Evolutionary conservation across 2,113 vertebrate species (phyloP), one percentile per base, ranked within the genome.

Genomic region (Crotalus horridus): DNA sequence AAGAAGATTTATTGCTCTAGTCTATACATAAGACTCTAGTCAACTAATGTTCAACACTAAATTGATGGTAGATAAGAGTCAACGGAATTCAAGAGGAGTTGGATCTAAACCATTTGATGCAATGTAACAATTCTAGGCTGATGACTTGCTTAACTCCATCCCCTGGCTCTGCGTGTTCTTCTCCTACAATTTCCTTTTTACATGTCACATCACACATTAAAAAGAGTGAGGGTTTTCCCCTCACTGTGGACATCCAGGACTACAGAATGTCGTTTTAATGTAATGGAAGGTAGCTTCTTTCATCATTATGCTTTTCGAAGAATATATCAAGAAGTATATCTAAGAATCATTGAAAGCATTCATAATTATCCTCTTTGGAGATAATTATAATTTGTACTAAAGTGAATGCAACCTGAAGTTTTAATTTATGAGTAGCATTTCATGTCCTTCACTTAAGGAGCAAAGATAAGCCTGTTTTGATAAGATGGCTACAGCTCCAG

Each of bases 351-450:
- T 74, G 87, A 29, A 88, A 53, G 17, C 51, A 55, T 33, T 69
- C 61, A 92, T 23, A 11, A 56, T 74, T 24, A 81, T 56, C 61
- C 17, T 39, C 61, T 58, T 23, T 54, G 21, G 64, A 81, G 53
- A 39, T 58, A 92, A 92, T 92, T 56, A 54, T 81, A 92, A 89
- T 92, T 9, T 56, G 89, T n/a, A 24, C 4, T 54, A 5, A 74
- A 48, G 26, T 46, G 69, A 86, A 90, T 59, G 26, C 55, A 86
- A 39, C 93, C 94, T 89, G 94, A 64, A 74, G 93, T 92, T 91
- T 93, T 94, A 96, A 54, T 96, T 94, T 95, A 96, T 96, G 96
- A 96, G 95, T 95, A 96, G 95, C 94, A 94, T 87, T 92, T 92
- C 94, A 48, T 89, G 89, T 94, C 90, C 91, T 94, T 20, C 94